Percentiles rank a stretch among this genome's conserved stretches.
phyloP scores from a whole-genome alignment of 2,797 vertebrate species.

The Microctenopoma steveboyesi region DNA sequence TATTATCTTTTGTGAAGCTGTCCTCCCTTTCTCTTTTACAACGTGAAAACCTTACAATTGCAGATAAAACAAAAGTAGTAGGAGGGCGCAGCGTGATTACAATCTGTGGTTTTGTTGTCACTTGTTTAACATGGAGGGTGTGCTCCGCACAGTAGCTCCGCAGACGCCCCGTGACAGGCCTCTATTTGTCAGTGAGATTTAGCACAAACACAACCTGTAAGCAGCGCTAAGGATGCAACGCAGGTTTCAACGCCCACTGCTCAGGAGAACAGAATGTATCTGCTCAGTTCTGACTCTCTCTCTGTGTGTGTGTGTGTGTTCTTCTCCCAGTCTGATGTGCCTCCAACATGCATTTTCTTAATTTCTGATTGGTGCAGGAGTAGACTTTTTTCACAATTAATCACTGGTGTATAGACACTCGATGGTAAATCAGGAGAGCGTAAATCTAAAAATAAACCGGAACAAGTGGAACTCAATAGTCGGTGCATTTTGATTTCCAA shows the following conservation, averaged over 20 bases:
- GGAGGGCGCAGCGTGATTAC: background rate
- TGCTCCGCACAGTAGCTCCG: slow-evolving; percentile 2
- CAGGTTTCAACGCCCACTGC: slow-evolving; percentile 3
- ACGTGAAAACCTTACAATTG: background rate
- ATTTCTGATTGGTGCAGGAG: background rate
- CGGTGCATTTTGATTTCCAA: background rate
- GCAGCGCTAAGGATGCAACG: background rate
- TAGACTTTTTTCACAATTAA: background rate
- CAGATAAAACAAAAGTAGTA: slow-evolving; percentile 10
- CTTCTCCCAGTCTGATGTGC: background rate
- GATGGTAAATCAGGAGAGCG: background rate
- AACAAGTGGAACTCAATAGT: background rate
- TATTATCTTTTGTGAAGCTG: background rate
- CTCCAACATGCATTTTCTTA: background rate
- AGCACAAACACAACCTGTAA: slow-evolving; percentile 31
- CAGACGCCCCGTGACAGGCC: slow-evolving; percentile 27
- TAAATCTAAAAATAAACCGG: background rate
- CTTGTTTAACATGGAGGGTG: slow-evolving; percentile 35
- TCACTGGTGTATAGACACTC: background rate
- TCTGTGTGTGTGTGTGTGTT: background rate
- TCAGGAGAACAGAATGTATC: slow-evolving; percentile 11
- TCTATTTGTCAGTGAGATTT: slow-evolving; percentile 42
- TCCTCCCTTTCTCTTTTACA: background rate
- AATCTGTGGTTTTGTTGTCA: slow-evolving; percentile 13
- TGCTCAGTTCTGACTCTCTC: slow-evolving; percentile 7